Percentiles rank a stretch among this genome's conserved stretches.
phyloP scores from a whole-genome alignment of 2,797 vertebrate genomes.

The Sebastes umbrosus region DNA sequence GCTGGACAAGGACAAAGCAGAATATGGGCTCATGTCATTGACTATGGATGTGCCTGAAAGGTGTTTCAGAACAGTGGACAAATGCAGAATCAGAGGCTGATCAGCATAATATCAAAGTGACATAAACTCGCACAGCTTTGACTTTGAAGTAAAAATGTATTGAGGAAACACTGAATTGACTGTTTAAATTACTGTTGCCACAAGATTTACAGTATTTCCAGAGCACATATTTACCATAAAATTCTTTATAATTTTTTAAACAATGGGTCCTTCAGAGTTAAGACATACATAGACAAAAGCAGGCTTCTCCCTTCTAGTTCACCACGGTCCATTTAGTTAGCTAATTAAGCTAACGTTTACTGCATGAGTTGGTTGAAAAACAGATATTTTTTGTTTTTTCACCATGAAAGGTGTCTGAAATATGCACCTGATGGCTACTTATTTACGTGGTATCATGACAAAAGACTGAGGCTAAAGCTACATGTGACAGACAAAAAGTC shows the following conservation, averaged over 20 bases:
- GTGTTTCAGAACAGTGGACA: background rate
- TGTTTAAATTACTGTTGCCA: background rate
- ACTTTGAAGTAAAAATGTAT: background rate
- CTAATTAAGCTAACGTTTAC: background rate
- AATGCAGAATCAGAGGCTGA: slow-evolving; percentile 22
- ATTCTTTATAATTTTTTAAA: no score
- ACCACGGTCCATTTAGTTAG: background rate
- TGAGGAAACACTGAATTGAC: background rate
- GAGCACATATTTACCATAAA: no score
- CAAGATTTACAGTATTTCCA: background rate
- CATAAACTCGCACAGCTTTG: background rate
- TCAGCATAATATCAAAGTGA: slow-evolving; percentile 15
- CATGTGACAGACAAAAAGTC: background rate
- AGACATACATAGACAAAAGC: no score
- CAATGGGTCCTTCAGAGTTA: no score
- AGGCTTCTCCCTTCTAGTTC: no score
- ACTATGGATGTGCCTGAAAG: background rate
- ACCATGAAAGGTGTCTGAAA: background rate
- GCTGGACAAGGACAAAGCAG: slow-evolving; percentile 52
- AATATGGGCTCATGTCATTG: slow-evolving; percentile 11
- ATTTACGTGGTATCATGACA: background rate
- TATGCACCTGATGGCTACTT: background rate
- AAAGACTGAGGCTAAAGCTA: background rate
- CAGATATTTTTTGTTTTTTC: no score
- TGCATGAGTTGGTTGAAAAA: background rate